Base-by-base conservation (phyloP, 2,113 vertebrate species). In the Emydocephalus ijimae region DNA sequence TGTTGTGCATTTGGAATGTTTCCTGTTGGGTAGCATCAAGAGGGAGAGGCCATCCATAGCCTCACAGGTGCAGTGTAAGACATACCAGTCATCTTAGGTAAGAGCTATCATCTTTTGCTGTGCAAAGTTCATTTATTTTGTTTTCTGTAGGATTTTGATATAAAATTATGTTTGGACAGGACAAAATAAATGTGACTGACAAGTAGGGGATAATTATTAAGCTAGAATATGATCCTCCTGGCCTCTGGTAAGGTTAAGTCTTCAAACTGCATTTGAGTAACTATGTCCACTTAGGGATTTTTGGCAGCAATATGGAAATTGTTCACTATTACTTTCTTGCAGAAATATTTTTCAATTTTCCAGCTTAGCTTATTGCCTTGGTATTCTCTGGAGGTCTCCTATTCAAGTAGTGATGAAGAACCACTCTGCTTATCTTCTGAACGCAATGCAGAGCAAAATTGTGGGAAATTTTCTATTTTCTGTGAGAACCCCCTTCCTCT, bases 41-140 rank as follows among this genome's bases (percentile, higher is more conserved):
- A 88, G 48, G 86, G 74, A 95, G 86, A 89, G 91, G 90, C 89
- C 89, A 87, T 74, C 6, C 88, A 89, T 50, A 93, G 74, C 90
- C 94, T 96, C 96, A 96, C 96, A 50, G 92, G 96, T 96, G 96
- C 92, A 91, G 95, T 94, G 90, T 29, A 24, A 94, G 93, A 96
- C 94, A 29, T 95, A 94, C 93, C 91, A 95, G 8, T 57, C 93
- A 85, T 59, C 94, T 94, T 93, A 97, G 97, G 96, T 97, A 95
- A 96, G 93, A 48, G 9, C 56, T 0, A 43, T 0, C 0, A 39
- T 93, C 10, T 88, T 45, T 50, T 50, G 6, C 43, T 5, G 43
- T 74, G 24, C 1, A 0, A 12, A 24, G 81, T 39, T 34, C 54
- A 23, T 48, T 59, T 54, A 5, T 90, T 54, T 87, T 39, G 23